Conservation (phyloP, 2,888 invertebrate species). For the Isoperla grammatica region DNA sequence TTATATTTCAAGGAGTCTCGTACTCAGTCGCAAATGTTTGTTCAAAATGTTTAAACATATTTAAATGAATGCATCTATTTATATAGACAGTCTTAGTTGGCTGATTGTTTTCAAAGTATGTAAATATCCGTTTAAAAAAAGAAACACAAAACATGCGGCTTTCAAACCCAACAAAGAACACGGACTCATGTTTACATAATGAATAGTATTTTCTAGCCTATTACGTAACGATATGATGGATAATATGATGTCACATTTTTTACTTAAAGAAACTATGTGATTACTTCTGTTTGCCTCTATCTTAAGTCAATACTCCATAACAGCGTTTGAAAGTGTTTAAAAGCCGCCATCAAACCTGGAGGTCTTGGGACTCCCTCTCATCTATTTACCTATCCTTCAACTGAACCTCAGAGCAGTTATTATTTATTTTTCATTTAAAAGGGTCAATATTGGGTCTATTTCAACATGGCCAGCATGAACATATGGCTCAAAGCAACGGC, state of each 20-base stretch:
- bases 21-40: too few species aligned
- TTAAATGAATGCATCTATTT: slow-evolving; percentile 1
- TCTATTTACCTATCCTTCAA: background rate
- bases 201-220: background rate
- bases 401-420: background rate
- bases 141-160: background rate
- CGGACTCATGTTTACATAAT: slow-evolving; percentile 1
- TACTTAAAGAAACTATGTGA: background rate
- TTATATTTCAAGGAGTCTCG: background rate
- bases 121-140: background rate
- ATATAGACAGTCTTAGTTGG: background rate
- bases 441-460: slow-evolving; percentile 4
- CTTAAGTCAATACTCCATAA: slow-evolving; percentile 17
- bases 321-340: slow-evolving; percentile 13
- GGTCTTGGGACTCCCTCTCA: too few species aligned
- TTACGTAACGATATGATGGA: background rate
- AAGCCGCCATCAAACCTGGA: too few species aligned
- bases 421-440: slow-evolving; percentile 8
- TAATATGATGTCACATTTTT: background rate
- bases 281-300: slow-evolving; percentile 4
- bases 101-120: slow-evolving; percentile 4
- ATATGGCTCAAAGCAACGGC: background rate
- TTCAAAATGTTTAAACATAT: background rate
- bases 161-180: slow-evolving; percentile 1
- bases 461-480: too few species aligned